A percentile compares a stretch with the other conserved stretches of the same genome.
Conservation (phyloP, 2,797 vertebrate genomes). For the Tapera naevia region DNA sequence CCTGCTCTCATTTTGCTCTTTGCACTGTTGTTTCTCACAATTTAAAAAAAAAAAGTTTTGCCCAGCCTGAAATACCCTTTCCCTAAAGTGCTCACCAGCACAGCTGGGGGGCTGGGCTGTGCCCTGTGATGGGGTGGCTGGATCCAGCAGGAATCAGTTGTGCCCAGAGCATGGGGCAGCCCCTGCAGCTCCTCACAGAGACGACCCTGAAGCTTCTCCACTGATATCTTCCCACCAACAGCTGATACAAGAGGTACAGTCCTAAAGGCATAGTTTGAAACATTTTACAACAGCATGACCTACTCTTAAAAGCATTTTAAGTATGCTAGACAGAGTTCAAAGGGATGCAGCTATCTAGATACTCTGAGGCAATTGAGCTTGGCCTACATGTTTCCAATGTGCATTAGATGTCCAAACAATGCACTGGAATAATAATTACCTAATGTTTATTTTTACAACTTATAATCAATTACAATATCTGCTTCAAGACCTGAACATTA, state of each 20-base stretch:
- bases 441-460: background rate
- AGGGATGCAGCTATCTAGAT: background rate
- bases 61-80: rapidly evolving
- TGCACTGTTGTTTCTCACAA: background rate
- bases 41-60: background rate
- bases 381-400: background rate
- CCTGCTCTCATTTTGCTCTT: background rate
- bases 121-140: rapidly evolving
- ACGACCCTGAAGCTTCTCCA: rapidly evolving
- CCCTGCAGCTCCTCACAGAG: rapidly evolving
- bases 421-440: background rate
- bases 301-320: background rate
- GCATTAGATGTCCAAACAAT: background rate
- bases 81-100: rapidly evolving
- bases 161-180: rapidly evolving
- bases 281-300: background rate
- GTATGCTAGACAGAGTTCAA: background rate
- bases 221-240: rapidly evolving
- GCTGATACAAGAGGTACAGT: background rate
- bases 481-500: background rate
- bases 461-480: background rate
- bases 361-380: background rate
- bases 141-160: rapidly evolving
- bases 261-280: rapidly evolving
- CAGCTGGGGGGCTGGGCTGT: rapidly evolving